Evolutionary conservation across 2,888 invertebrate species (phyloP), one percentile per base, ranked within the genome.

Genomic region (Tupiocoris notatus): DNA sequence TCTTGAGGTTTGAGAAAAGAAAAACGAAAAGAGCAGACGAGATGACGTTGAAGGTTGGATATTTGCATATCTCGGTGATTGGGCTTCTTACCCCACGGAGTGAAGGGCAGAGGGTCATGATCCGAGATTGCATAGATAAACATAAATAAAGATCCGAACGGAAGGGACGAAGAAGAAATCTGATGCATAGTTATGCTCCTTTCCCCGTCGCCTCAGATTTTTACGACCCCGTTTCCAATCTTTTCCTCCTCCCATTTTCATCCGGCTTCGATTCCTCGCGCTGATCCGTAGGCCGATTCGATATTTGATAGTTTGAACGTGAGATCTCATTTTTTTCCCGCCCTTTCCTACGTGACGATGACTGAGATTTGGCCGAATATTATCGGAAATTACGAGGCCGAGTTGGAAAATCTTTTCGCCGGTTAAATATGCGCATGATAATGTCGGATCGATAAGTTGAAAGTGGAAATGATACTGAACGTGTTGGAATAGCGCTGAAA

Each of bases 41-140:
- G 57, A 67, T 67, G 67, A 56, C 67, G 54, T 67, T 56, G 39
- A 22, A 65, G 21, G 56, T 39, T 22, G 54, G 67, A 67, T 3
- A 67, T 67, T 67, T 67, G 67, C 67, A 67, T 67, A 67, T 67
- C 67, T 67, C 57, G 67, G 67, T 67, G 67, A 67, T 67, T 67
- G 67, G 67, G 57, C 54, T 56, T 67, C 22, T 22, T 1, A 20
- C 57, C 57, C 67, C 56, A 3, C 39, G 21, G 12, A 54, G 65
- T n/a, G n/a, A n/a, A n/a, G n/a, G n/a, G 39, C 25, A 2, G 56
- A 54, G 57, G 65, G 1, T 21, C n/a, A 18, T 56, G 67, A 67
- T 67, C 67, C 67, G 67, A 67, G 67, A 67, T 67, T 67, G 67
- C 67, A 56, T 67, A 67, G 67, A 67, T 67, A 67, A 67, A 67